Percentiles rank a stretch among this genome's conserved stretches.
phyloP scores from a whole-genome alignment of 2,797 vertebrate genomes.

The Alfaro cultratus region DNA sequence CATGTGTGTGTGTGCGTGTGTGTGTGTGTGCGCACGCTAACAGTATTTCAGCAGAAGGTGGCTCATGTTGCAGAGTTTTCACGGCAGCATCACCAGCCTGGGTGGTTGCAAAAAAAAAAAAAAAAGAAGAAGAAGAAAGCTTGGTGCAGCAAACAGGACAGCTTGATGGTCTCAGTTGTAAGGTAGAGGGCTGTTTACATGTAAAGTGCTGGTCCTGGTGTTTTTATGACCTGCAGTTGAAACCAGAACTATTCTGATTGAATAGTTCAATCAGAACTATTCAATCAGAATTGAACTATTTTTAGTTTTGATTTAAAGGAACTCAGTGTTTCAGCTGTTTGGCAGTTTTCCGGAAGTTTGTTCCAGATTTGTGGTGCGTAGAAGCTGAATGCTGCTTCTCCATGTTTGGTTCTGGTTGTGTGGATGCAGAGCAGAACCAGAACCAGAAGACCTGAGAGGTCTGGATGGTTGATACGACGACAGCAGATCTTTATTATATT shows the following conservation, averaged over 20 bases:
- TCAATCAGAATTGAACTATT: no score
- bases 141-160: constrained; percentile 30
- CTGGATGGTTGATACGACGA: no score
- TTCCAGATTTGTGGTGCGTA: no score
- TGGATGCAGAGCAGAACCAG: no score
- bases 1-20: constrained; percentile 40
- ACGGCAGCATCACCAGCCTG: constrained; percentile 66
- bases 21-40: constrained; percentile 52
- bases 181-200: not conserved
- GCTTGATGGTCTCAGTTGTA: constrained; percentile 28
- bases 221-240: not conserved
- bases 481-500: no score
- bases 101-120: constrained; percentile 48
- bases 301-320: no score
- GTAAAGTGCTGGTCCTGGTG: not conserved
- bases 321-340: no score
- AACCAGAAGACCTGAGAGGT: no score
- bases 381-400: no score
- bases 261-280: no score
- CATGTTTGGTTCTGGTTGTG: no score
- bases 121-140: constrained; percentile 25
- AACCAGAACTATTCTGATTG: not conserved
- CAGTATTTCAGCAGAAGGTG: constrained; percentile 61
- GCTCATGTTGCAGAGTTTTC: constrained; percentile 73
- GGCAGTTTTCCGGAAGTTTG: no score